Percentiles rank a stretch among this genome's conserved stretches.
These are phyloP conservation scores for Pogonus chalceus DNA, from an alignment of 1,140 invertebrate species.

Conservation along the genomic window DNA sequence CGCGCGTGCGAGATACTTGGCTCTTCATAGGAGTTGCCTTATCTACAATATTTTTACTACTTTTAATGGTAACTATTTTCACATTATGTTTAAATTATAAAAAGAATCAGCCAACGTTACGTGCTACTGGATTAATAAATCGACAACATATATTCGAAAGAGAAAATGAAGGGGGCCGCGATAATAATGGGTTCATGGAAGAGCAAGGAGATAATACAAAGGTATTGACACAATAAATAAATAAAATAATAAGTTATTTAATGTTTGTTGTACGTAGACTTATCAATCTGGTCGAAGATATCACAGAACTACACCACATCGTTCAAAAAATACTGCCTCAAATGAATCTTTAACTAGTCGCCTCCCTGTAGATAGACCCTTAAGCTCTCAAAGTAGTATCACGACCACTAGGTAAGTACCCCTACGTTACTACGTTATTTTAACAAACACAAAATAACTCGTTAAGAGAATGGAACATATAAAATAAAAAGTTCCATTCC, in stretches of 20 bases:
- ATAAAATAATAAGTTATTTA: neutral
- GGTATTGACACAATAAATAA: neutral
- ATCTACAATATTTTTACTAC: constrained; percentile 48
- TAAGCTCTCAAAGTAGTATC: constrained; percentile 19
- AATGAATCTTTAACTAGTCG: constrained; percentile 21
- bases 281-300: constrained; percentile 12
- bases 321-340: constrained; percentile 25
- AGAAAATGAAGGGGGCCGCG: constrained; percentile 10
- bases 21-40: constrained; percentile 50
- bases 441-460: no score
- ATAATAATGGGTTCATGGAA: constrained; percentile 17
- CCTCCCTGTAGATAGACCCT: constrained; percentile 14
- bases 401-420: constrained; percentile 5
- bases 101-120: constrained; percentile 27
- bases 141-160: constrained; percentile 19
- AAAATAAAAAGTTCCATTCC: no score
- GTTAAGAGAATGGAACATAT: no score
- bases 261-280: neutral
- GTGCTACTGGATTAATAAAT: constrained; percentile 15
- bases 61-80: constrained; percentile 50
- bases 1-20: constrained; percentile 49
- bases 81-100: constrained; percentile 47
- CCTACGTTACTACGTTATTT: neutral
- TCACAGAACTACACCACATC: constrained; percentile 22
- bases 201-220: constrained; percentile 15